Conservation (phyloP, 2,797 vertebrate genomes). For the Pseudochirops cupreus region DNA sequence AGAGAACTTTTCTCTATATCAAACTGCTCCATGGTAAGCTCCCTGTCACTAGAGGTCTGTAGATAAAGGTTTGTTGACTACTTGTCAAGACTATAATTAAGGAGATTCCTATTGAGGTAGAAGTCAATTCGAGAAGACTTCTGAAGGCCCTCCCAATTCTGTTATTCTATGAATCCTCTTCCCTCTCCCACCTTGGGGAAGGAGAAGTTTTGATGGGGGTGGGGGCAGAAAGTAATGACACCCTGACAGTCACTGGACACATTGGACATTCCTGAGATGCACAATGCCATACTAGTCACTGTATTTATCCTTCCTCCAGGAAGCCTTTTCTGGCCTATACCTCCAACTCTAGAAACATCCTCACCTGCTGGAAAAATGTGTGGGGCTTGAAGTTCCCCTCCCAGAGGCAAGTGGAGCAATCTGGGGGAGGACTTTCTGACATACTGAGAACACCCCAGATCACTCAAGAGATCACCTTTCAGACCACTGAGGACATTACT, state of each 20-base stretch:
- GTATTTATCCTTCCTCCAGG: conserved; percentile 79
- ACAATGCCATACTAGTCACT: conserved; percentile 42
- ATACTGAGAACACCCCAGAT: conserved; percentile 28
- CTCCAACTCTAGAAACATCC: conserved; percentile 67
- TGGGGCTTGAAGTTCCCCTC: conserved; percentile 71
- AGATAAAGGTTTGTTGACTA: not conserved
- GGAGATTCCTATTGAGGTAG: not conserved
- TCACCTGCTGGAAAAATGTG: conserved; percentile 77
- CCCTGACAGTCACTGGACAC: not conserved
- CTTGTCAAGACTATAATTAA: not conserved
- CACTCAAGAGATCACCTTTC: not conserved
- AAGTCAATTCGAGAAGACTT: not conserved
- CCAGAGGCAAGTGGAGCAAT: conserved; percentile 63
- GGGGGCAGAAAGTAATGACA: not conserved
- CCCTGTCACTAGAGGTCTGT: not conserved
- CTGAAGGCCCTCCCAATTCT: not conserved
- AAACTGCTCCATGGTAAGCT: not conserved
- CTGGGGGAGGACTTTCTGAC: not conserved
- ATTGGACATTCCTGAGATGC: not conserved
- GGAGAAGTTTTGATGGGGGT: not conserved
- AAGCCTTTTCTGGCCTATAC: conserved; percentile 38
- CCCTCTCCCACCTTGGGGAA: not conserved
- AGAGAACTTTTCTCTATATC: not conserved
- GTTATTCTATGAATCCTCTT: not conserved
- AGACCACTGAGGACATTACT: not conserved